Evolutionary conservation across 2,888 invertebrate species (phyloP).

Genomic region (Leptinotarsa peninsularis): DNA sequence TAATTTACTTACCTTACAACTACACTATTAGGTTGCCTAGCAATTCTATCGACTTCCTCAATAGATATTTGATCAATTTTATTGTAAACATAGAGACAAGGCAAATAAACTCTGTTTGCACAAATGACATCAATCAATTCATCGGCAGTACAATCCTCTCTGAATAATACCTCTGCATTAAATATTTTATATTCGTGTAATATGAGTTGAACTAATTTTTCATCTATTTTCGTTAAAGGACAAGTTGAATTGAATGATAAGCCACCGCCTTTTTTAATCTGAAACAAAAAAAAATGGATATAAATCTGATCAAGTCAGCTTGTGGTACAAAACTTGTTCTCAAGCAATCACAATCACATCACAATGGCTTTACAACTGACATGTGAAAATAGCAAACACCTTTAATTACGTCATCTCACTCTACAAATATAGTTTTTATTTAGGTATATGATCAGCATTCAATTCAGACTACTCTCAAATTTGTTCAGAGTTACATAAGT

Average conservation of each 20-base stretch:
- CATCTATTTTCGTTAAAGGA: conserved; percentile 90
- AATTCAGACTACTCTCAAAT: too few relatives aligned
- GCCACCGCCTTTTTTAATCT: conserved; percentile 96
- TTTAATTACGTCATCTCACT: too few relatives aligned
- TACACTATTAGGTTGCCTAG: conserved; percentile 86
- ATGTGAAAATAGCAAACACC: conserved; percentile 6
- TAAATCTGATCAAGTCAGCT: too few relatives aligned
- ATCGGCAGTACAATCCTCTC: conserved; percentile 95
- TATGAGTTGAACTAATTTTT: conserved; percentile 98
- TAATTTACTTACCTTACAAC: conserved; percentile 82
- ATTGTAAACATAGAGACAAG: conserved; percentile 98
- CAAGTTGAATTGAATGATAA: conserved; percentile 97
- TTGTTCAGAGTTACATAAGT: too few relatives aligned
- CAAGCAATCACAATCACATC: too few relatives aligned
- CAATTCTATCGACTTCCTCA: conserved; percentile 96
- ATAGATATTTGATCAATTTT: conserved; percentile 99
- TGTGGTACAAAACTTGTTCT: too few relatives aligned
- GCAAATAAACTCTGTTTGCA: conserved; percentile 94
- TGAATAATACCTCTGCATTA: conserved; percentile 94
- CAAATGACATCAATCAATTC: conserved; percentile 98
- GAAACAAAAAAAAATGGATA: conserved; percentile 44
- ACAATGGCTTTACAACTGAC: too few relatives aligned
- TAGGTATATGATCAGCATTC: neutral
- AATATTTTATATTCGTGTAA: conserved; percentile 98
- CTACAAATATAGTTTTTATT: too few relatives aligned